These are phyloP conservation scores for Erpetoichthys calabaricus DNA, from an alignment of 2,797 vertebrate genomes.

Conservation along the genomic window DNA sequence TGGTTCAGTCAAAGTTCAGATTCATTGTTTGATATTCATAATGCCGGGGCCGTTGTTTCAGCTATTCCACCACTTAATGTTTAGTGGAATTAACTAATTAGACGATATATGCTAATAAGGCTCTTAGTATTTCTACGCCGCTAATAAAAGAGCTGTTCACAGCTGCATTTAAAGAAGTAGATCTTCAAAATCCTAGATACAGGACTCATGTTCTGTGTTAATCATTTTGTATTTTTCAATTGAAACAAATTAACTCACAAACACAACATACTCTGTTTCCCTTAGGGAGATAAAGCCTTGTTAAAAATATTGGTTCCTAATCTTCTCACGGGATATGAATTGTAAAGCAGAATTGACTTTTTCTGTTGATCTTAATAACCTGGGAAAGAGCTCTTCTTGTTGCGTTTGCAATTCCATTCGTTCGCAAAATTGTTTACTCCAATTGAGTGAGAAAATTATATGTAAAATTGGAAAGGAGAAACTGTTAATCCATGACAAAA, in stretches of 20 bases:
- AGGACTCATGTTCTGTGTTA: neutral
- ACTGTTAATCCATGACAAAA: too few relatives aligned
- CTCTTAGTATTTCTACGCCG: neutral
- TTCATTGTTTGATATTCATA: neutral
- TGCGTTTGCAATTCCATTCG: too few relatives aligned
- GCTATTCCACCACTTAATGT: neutral
- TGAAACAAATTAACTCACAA: slow-evolving; percentile 1
- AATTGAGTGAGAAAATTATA: too few relatives aligned
- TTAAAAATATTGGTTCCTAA: neutral
- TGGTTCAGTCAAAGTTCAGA: too few relatives aligned
- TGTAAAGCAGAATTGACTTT: too few relatives aligned
- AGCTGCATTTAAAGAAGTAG: neutral
- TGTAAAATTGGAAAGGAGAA: too few relatives aligned
- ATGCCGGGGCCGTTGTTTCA: neutral
- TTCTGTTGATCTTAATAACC: too few relatives aligned
- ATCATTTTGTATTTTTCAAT: neutral
- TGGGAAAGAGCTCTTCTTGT: too few relatives aligned
- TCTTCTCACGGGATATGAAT: neutral
- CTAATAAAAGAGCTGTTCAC: neutral
- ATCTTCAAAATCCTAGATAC: neutral
- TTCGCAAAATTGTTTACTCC: too few relatives aligned
- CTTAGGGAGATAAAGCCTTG: neutral
- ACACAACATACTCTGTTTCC: neutral
- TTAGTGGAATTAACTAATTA: neutral
- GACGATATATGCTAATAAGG: neutral